Percentiles rank a stretch among this genome's conserved stretches.
Conservation (phyloP, 2,888 invertebrate species). For the Micoletzkya japonica region DNA sequence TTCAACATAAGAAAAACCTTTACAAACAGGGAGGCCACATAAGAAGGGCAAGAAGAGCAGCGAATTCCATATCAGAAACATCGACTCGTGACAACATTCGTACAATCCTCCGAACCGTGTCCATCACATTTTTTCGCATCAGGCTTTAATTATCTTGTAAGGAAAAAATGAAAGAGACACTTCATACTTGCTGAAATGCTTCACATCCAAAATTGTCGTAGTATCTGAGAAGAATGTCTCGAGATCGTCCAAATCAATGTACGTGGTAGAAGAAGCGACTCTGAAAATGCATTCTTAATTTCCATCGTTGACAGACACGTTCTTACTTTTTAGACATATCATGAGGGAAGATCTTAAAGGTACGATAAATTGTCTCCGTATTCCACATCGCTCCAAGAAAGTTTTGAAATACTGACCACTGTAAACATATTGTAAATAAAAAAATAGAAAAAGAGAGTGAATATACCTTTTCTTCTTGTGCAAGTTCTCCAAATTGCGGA, state of each 20-base stretch:
- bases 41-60: constrained; percentile 32
- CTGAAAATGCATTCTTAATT: constrained; percentile 7
- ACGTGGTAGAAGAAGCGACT: constrained; percentile 31
- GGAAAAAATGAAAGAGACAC: not conserved
- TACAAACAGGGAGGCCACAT: constrained; percentile 36
- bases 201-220: constrained; percentile 28
- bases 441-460: not conserved
- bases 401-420: constrained; percentile 36
- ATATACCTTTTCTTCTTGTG: constrained; percentile 33
- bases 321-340: constrained; percentile 26
- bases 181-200: constrained; percentile 25
- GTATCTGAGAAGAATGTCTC: constrained; percentile 32
- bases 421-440: constrained; percentile 18
- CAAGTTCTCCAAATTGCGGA: constrained; percentile 31
- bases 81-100: constrained; percentile 23
- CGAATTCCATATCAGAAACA: constrained; percentile 32
- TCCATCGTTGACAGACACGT: not conserved
- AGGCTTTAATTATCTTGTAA: not conserved
- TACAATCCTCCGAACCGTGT: constrained; percentile 14
- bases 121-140: constrained; percentile 18
- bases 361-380: constrained; percentile 32
- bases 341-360: constrained; percentile 29
- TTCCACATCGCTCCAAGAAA: constrained; percentile 34
- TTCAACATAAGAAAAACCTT: not conserved
- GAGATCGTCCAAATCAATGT: constrained; percentile 32